These are phyloP conservation scores for Helostoma temminkii DNA, from an alignment of 2,797 vertebrate species.

Conservation along the genomic window DNA sequence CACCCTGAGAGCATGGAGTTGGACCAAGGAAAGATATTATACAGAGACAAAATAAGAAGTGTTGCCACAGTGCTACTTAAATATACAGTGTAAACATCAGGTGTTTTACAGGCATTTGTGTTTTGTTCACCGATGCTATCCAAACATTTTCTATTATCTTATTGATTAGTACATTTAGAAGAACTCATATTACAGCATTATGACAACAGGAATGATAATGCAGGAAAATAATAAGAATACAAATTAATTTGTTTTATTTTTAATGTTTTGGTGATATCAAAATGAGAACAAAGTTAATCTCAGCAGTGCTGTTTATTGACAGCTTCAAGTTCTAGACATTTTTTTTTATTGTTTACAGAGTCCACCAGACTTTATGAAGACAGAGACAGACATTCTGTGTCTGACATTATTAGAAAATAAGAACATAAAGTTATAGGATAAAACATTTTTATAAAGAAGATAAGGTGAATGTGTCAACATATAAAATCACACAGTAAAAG, in stretches of 20 bases:
- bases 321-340: background rate
- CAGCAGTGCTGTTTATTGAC: background rate
- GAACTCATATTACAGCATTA: conserved; percentile 51
- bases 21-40: conserved; percentile 25
- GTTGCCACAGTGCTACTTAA: background rate
- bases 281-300: too few species aligned
- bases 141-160: conserved; percentile 32
- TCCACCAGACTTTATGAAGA: background rate
- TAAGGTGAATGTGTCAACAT: background rate
- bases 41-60: background rate
- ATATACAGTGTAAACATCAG: background rate
- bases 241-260: conserved; percentile 51
- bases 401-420: conserved; percentile 3
- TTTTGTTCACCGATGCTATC: conserved; percentile 32
- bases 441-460: background rate
- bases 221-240: too few species aligned
- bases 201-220: too few species aligned
- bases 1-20: conserved; percentile 35
- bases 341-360: background rate
- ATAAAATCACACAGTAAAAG: too few species aligned
- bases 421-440: background rate
- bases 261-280: conserved; percentile 28
- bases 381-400: background rate
- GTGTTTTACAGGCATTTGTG: conserved; percentile 14
- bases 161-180: conserved; percentile 57